These are phyloP conservation scores for Ectobius pallidus DNA, from an alignment of 2,888 invertebrate genomes.

Conservation along the genomic window DNA sequence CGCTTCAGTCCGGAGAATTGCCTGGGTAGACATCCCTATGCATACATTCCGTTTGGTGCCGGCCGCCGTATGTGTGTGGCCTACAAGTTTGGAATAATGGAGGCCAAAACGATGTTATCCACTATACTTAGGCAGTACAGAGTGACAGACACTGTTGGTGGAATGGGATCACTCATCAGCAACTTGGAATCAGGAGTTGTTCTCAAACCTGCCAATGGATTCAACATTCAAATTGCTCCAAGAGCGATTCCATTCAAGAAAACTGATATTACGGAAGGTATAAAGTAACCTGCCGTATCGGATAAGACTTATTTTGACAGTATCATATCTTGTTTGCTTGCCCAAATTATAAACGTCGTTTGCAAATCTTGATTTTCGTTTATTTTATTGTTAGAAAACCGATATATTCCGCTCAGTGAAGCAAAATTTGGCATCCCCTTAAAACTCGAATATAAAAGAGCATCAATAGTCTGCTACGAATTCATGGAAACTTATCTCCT, in stretches of 20 bases:
- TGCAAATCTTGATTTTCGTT: no score
- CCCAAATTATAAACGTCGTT: no score
- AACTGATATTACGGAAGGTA: no score
- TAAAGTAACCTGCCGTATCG: no score
- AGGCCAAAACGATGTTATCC: conserved; percentile 42
- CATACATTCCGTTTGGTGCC: conserved; percentile 43
- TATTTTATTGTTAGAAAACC: no score
- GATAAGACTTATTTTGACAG: no score
- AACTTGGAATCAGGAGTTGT: conserved; percentile 21
- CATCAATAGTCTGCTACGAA: no score
- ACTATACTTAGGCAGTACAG: conserved; percentile 39
- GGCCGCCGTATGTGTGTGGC: conserved; percentile 44
- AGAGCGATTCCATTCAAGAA: neutral
- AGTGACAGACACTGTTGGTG: conserved; percentile 14
- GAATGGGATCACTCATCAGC: neutral
- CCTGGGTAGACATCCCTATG: conserved; percentile 38
- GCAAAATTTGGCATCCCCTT: no score
- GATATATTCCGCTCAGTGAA: no score
- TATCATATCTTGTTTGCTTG: no score
- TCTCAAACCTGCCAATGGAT: conserved; percentile 14
- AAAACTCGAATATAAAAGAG: no score
- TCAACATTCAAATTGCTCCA: conserved; percentile 1
- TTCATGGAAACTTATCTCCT: no score
- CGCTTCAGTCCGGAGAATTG: conserved; percentile 41
- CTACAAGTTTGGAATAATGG: conserved; percentile 44